These are phyloP conservation scores for Hippotragus niger DNA, from an alignment of 2,113 vertebrate genomes.

Conservation along the genomic window DNA sequence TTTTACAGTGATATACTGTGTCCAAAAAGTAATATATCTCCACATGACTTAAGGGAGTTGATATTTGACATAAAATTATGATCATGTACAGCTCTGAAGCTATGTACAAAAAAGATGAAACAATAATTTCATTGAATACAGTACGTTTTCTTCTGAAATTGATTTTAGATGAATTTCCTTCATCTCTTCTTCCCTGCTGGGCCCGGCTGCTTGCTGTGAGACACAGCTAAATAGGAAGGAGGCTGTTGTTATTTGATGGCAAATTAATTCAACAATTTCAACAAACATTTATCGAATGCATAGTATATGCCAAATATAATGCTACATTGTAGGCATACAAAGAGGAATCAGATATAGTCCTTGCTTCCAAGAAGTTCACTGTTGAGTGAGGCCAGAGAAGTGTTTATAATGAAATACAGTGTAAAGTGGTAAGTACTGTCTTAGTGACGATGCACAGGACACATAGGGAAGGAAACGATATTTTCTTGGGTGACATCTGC, in stretches of 20 bases:
- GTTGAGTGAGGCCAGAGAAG: background rate
- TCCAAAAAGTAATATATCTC: slow-evolving; percentile 51
- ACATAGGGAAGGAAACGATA: background rate
- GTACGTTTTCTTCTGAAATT: slow-evolving; percentile 27
- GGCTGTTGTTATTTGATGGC: slow-evolving; percentile 46
- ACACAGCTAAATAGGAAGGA: slow-evolving; percentile 38
- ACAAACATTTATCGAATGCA: slow-evolving; percentile 44
- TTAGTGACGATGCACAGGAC: background rate
- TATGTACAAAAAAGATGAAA: slow-evolving; percentile 39
- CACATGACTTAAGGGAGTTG: slow-evolving; percentile 50
- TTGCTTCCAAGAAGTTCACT: background rate
- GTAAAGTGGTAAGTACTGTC: background rate
- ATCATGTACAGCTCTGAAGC: slow-evolving; percentile 49
- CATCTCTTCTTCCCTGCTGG: slow-evolving; percentile 50
- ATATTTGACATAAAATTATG: slow-evolving; percentile 61
- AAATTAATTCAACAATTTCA: slow-evolving; percentile 69
- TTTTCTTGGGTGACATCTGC: background rate
- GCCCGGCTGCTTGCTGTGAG: background rate
- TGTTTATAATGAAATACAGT: background rate
- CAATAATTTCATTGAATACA: slow-evolving; percentile 53
- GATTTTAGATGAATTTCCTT: slow-evolving; percentile 70
- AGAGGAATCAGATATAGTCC: background rate
- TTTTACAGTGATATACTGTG: background rate
- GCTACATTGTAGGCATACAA: background rate
- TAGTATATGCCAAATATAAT: slow-evolving; percentile 27